phyloP scores from a whole-genome alignment of 2,797 vertebrate species.

The Manis crassicaudata region DNA sequence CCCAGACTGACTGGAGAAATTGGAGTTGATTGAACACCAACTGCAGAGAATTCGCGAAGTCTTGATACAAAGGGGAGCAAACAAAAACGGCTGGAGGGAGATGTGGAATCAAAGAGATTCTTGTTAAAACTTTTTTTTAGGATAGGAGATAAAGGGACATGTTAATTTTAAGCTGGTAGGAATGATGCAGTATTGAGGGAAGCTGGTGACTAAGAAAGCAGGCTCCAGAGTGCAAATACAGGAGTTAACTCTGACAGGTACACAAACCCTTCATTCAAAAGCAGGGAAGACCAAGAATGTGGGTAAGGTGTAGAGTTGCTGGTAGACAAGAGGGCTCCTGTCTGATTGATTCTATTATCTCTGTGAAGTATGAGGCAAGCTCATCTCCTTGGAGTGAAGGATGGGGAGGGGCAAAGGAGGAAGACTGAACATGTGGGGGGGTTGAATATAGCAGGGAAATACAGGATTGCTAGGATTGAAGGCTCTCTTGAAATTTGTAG shows the following conservation, averaged over 20 bases:
- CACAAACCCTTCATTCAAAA: background rate
- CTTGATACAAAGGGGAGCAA: background rate
- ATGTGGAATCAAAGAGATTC: background rate
- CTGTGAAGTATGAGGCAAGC: background rate
- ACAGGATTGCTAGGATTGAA: background rate
- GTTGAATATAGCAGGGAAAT: background rate
- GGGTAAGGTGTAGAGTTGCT: background rate
- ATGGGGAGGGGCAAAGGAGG: background rate
- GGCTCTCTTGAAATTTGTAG: background rate
- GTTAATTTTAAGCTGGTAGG: background rate
- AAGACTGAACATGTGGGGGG: background rate
- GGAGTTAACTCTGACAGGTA: background rate
- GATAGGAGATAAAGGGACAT: background rate
- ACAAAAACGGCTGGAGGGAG: background rate
- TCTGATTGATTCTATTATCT: background rate
- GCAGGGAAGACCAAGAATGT: background rate
- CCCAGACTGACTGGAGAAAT: background rate
- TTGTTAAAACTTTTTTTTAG: background rate
- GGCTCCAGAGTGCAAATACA: background rate
- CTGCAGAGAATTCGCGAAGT: background rate
- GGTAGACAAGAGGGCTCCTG: background rate
- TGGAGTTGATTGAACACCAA: background rate
- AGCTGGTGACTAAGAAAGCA: background rate
- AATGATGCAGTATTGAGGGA: background rate
- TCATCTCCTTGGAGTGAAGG: background rate